Evolutionary conservation across 2,113 vertebrate genomes (phyloP).

Genomic region (Erythrocercus mccallii): DNA sequence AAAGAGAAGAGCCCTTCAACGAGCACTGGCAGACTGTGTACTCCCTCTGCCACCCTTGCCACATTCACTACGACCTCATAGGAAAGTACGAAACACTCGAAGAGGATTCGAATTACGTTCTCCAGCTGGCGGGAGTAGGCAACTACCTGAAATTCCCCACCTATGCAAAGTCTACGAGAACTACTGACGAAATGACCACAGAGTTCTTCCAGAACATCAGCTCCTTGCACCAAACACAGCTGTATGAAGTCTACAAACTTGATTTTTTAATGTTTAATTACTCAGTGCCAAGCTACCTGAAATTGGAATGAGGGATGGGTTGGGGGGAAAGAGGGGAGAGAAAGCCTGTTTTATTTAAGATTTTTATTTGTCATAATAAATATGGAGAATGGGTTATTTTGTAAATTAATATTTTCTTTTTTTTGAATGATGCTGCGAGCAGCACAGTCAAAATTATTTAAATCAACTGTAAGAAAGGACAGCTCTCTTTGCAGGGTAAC

Average conservation of each 20-base stretch:
- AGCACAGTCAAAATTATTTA: constrained; percentile 89
- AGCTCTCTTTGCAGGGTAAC: constrained; percentile 67
- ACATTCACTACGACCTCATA: constrained; percentile 96
- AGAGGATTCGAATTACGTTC: constrained; percentile 90
- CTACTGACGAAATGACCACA: constrained; percentile 96
- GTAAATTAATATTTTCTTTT: constrained; percentile 82
- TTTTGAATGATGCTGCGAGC: constrained; percentile 90
- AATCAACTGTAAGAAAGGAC: constrained; percentile 79
- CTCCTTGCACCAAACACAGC: constrained; percentile 85
- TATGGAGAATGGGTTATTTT: constrained; percentile 82
- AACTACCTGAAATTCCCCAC: constrained; percentile 89
- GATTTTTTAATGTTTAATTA: constrained; percentile 99
- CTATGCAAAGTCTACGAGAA: constrained; percentile 95
- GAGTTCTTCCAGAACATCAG: constrained; percentile 99
- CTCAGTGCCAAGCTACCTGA: constrained; percentile 93
- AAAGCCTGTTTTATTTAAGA: constrained; percentile 78
- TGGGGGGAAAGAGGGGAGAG: constrained; percentile 48
- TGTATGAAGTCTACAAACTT: constrained; percentile 95
- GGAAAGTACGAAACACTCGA: constrained; percentile 97
- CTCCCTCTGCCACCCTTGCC: constrained; percentile 96
- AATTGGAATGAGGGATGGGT: constrained; percentile 81
- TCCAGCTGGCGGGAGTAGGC: constrained; percentile 85
- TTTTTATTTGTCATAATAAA: constrained; percentile 82
- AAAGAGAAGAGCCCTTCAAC: constrained; percentile 91
- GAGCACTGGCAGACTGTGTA: constrained; percentile 97